A percentile compares a stretch with the other conserved stretches of the same genome.
Evolutionary conservation across 2,797 vertebrate genomes (phyloP).

Genomic region (Novumbra hubbsi): DNA sequence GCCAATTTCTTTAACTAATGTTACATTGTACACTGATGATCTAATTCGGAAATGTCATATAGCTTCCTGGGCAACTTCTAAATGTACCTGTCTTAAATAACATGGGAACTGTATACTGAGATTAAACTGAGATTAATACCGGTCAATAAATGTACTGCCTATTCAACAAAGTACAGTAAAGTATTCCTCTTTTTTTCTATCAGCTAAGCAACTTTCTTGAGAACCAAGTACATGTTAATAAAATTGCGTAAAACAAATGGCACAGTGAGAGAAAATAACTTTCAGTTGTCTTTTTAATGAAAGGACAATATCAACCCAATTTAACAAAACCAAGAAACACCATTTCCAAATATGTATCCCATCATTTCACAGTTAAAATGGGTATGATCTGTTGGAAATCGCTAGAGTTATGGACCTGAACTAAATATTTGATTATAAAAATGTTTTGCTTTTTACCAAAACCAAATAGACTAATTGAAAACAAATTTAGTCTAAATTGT

Average conservation of each 20-base stretch:
- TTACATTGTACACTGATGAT: background rate
- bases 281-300: background rate
- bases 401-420: background rate
- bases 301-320: background rate
- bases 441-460: background rate
- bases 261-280: background rate
- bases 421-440: background rate
- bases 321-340: background rate
- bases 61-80: background rate
- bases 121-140: background rate
- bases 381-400: background rate
- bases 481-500: background rate
- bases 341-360: background rate
- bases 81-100: background rate
- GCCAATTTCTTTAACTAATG: background rate
- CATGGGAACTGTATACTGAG: background rate
- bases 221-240: background rate
- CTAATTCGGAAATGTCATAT: background rate
- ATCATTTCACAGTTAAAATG: background rate
- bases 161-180: background rate
- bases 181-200: background rate
- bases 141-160: background rate
- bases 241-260: background rate
- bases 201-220: background rate
- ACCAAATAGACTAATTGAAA: background rate